Evolutionary conservation across 1,140 invertebrate genomes (phyloP).

Genomic region (Diploscapter pachys): DNA sequence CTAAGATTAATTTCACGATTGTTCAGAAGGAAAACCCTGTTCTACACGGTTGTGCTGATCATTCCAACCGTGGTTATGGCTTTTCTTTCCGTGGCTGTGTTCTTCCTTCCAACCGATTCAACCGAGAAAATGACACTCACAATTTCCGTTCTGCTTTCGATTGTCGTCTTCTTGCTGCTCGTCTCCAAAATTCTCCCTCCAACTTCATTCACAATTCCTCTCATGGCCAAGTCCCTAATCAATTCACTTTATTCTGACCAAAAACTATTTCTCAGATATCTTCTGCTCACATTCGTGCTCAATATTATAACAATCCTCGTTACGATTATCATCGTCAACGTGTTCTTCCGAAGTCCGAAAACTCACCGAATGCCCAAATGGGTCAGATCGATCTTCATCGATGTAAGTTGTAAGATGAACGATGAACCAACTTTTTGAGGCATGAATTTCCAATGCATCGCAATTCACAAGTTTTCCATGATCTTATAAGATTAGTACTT

Average conservation of each 20-base stretch:
- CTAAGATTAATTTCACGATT: constrained; percentile 67
- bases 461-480: too few species aligned
- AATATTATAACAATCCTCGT: constrained; percentile 98
- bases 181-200: constrained; percentile 98
- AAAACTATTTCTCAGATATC: constrained; percentile 78
- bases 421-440: too few species aligned
- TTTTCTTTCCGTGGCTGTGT: constrained; percentile 94
- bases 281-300: constrained; percentile 99
- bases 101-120: constrained; percentile 81
- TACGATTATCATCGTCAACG: constrained; percentile 98
- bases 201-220: constrained; percentile 85
- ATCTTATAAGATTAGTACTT: too few species aligned
- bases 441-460: too few species aligned
- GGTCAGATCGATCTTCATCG: constrained; percentile 87
- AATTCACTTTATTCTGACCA: too few species aligned
- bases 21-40: constrained; percentile 93
- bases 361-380: constrained; percentile 86
- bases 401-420: constrained; percentile 57
- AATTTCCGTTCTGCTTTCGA: constrained; percentile 78
- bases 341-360: constrained; percentile 91
- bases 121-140: constrained; percentile 61
- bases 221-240: constrained; percentile 46
- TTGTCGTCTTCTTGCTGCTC: constrained; percentile 96
- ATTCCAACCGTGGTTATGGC: constrained; percentile 96
- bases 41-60: constrained; percentile 98